phyloP scores from a whole-genome alignment of 1,140 invertebrate species.

The Batillaria attramentaria region DNA sequence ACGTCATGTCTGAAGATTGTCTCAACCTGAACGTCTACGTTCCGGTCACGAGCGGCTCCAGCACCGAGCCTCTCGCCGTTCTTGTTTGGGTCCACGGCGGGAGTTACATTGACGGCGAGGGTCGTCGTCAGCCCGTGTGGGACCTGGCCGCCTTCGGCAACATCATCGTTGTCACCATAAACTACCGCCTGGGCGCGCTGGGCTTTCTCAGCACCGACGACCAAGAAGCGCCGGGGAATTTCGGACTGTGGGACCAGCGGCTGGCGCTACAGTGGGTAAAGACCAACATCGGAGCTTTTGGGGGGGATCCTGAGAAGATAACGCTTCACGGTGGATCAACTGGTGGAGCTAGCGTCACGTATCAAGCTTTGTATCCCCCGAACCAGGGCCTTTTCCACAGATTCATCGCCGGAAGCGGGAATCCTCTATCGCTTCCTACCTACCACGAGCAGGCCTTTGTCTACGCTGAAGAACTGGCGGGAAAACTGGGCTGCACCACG shows the following conservation, averaged over 20 bases:
- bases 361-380: background rate
- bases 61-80: conserved; percentile 78
- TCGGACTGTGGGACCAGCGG: conserved; percentile 76
- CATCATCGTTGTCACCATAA: conserved; percentile 84
- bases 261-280: conserved; percentile 82
- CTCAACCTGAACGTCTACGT: conserved; percentile 91
- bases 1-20: conserved; percentile 87
- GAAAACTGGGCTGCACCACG: too few relatives aligned
- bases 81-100: conserved; percentile 98
- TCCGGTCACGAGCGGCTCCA: conserved; percentile 75
- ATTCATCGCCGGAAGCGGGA: background rate
- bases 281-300: conserved; percentile 81
- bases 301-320: conserved; percentile 79
- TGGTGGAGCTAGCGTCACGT: conserved; percentile 79
- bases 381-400: conserved; percentile 13
- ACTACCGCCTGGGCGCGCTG: conserved; percentile 87
- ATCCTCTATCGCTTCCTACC: too few relatives aligned
- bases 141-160: conserved; percentile 86
- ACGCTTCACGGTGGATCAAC: conserved; percentile 81
- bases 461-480: too few relatives aligned
- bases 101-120: conserved; percentile 89
- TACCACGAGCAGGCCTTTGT: too few relatives aligned
- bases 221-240: conserved; percentile 59
- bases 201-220: conserved; percentile 77
- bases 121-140: conserved; percentile 91